Conservation (phyloP, 2,888 invertebrate species). For the Ectemnius lituratus region DNA sequence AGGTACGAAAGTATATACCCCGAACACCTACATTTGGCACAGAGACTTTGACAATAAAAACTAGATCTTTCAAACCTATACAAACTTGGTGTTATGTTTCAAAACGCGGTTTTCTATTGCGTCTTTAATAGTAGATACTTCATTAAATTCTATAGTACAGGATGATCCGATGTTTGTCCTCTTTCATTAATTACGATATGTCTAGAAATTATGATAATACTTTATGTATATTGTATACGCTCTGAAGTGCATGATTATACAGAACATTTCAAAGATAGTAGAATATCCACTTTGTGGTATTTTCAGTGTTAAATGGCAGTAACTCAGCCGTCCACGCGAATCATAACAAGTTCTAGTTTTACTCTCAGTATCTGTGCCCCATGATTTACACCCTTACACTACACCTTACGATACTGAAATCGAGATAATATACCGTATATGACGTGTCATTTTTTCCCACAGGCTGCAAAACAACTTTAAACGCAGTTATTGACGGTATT, state of each 20-base stretch:
- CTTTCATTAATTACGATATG: slow-evolving; percentile 54
- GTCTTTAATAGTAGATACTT: too few relatives aligned
- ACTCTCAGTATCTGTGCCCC: slow-evolving; percentile 60
- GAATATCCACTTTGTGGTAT: slow-evolving; percentile 35
- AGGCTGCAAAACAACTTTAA: slow-evolving; percentile 50
- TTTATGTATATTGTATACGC: slow-evolving; percentile 23
- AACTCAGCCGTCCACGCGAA: slow-evolving; percentile 39
- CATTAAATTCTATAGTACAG: slow-evolving; percentile 12
- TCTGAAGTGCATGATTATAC: slow-evolving; percentile 30
- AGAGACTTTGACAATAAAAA: slow-evolving; percentile 58
- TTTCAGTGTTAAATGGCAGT: slow-evolving; percentile 59
- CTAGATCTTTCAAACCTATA: slow-evolving; percentile 48
- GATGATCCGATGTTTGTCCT: slow-evolving; percentile 17
- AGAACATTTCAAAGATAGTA: slow-evolving; percentile 29
- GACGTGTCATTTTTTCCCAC: slow-evolving; percentile 44
- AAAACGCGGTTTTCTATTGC: too few relatives aligned
- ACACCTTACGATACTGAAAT: slow-evolving; percentile 14
- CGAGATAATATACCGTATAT: slow-evolving; percentile 33
- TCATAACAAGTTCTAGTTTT: slow-evolving; percentile 54
- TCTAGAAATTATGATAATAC: slow-evolving; percentile 58
- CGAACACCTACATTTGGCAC: slow-evolving; percentile 53
- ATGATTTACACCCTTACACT: neutral
- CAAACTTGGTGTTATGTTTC: slow-evolving; percentile 20
- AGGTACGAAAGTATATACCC: slow-evolving; percentile 34
- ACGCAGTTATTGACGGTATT: slow-evolving; percentile 46